Evolutionary conservation across 2,888 invertebrate genomes (phyloP), one percentile per base, ranked within the genome.

Genomic region (Syrphus vitripennis): DNA sequence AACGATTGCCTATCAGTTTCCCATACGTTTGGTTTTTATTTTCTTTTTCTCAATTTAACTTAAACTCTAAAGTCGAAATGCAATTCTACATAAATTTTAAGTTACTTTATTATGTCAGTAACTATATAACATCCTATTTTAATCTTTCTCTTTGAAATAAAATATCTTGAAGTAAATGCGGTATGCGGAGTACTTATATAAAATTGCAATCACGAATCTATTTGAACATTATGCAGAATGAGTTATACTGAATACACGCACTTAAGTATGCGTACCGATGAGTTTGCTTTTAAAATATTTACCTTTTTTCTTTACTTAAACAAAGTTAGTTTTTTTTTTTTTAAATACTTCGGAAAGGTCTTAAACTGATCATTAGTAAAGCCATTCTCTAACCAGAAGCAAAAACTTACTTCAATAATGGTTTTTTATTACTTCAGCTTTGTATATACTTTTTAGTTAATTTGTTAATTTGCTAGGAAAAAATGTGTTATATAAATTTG

Each of bases 1-100:
- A 88, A 86, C 81, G 86, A 88, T 83, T 88, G 87, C 80, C 82
- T 87, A 87, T 87, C 87, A 87, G 87, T 74, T 59, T 67, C 55
- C 59, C 72, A 65, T 72, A 45, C 16, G 24, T 16, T 40, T 9
- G n/a, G n/a, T 9, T 45, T 45, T 45, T 45, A 3, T 45, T 48
- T 12, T 3, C 5, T 50, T 21, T 42, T 42, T 53, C 21, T 57
- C 19, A 24, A 40, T 57, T 50, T 65, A 26, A 65, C 34, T 40
- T n/a, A 3, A 29, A 19, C 14, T 59, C 65, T 65, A 29, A 74
- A 63, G 42, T 42, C 26, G 29, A 63, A 63, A 50, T 65, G 40
- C 69, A 69, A 74, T 59, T 42, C 67, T 61, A 61, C 26, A 61
- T 61, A 53, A 42, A 50, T 75, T 69, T 53, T 5, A 59, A 79